Percentiles rank a stretch among this genome's conserved stretches.
Conservation (phyloP, 2,113 vertebrate species). For the Erythrocebus patas region DNA sequence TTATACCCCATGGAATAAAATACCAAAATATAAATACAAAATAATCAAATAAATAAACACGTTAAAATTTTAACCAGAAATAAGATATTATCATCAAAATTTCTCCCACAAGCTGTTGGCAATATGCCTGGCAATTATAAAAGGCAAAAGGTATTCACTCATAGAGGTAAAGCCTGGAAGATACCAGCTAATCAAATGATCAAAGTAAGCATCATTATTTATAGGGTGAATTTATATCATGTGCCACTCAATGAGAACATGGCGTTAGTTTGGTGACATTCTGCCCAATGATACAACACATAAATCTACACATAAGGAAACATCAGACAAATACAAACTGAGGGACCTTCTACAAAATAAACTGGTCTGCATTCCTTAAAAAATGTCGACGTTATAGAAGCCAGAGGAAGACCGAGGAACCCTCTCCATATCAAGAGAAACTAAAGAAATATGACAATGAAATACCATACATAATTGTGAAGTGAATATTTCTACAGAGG, state of each 20-base stretch:
- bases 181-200: neutral
- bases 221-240: neutral
- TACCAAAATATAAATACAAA: neutral
- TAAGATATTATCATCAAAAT: neutral
- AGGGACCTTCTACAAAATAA: neutral
- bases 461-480: neutral
- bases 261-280: neutral
- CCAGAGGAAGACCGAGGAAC: neutral
- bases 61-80: neutral
- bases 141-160: neutral
- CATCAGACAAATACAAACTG: neutral
- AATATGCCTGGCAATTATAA: neutral
- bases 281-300: neutral
- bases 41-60: neutral
- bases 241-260: neutral
- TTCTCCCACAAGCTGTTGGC: neutral
- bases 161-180: neutral
- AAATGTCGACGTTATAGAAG: neutral
- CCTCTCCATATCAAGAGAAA: neutral
- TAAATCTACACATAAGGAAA: neutral
- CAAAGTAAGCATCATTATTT: neutral
- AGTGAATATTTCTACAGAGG: neutral
- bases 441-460: neutral
- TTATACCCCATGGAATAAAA: neutral
- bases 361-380: neutral